Evolutionary conservation across 2,797 vertebrate genomes (phyloP).

Genomic region (Trachurus trachurus): DNA sequence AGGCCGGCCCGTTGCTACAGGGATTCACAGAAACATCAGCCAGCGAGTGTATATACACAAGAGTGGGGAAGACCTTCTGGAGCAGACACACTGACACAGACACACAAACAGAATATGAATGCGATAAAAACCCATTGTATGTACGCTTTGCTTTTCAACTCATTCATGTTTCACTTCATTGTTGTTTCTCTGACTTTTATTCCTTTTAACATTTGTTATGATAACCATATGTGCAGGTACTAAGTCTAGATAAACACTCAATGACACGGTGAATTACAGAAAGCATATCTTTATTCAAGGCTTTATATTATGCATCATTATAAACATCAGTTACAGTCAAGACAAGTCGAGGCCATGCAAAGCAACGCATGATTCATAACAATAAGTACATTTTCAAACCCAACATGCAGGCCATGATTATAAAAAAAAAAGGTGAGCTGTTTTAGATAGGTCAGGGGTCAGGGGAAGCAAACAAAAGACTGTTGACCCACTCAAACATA

Average conservation of each 20-base stretch:
- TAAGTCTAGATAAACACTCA: slow-evolving; percentile 26
- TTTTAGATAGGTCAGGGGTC: slow-evolving; percentile 52
- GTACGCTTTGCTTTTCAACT: no score
- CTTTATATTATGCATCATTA: slow-evolving; percentile 72
- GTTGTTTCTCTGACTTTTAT: slow-evolving; percentile 5
- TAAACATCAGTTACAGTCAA: slow-evolving; percentile 70
- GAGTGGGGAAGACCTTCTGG: slow-evolving; percentile 49
- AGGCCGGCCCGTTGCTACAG: slow-evolving; percentile 21
- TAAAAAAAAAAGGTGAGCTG: slow-evolving; percentile 29
- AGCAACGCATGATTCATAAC: slow-evolving; percentile 71
- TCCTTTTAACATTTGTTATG: slow-evolving; percentile 24
- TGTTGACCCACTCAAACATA: slow-evolving; percentile 41
- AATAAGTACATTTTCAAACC: slow-evolving; percentile 68
- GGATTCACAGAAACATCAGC: slow-evolving; percentile 53
- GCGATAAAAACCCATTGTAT: neutral
- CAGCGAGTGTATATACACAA: slow-evolving; percentile 34
- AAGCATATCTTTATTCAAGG: slow-evolving; percentile 80
- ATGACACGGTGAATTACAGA: slow-evolving; percentile 57
- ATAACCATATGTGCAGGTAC: slow-evolving; percentile 12
- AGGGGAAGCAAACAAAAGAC: slow-evolving; percentile 51
- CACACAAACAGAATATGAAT: slow-evolving; percentile 54
- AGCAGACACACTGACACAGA: slow-evolving; percentile 55
- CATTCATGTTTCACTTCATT: neutral
- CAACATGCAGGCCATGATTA: slow-evolving; percentile 68
- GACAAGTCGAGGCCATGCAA: slow-evolving; percentile 73